phyloP scores from a whole-genome alignment of 1,140 invertebrate species.

The Anastrepha obliqua region DNA sequence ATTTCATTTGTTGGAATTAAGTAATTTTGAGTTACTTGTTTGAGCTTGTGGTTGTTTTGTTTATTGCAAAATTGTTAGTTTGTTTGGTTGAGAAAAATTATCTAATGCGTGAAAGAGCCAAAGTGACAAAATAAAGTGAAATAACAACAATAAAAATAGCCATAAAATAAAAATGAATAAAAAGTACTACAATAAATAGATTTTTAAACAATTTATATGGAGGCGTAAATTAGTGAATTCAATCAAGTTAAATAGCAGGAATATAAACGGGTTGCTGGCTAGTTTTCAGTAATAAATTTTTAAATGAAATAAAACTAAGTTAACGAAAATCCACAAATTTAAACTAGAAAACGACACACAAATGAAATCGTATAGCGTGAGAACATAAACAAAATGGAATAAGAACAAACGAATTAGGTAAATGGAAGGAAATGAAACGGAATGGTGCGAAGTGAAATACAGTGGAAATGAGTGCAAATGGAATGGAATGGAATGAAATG shows the following conservation, averaged over 20 bases:
- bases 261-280: no score
- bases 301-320: background rate
- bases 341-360: background rate
- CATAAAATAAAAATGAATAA: constrained; percentile 2
- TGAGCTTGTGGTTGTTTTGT: background rate
- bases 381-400: background rate
- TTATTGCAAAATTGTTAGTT: background rate
- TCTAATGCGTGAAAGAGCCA: background rate
- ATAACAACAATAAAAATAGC: background rate
- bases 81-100: background rate
- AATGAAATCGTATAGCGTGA: no score
- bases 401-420: background rate
- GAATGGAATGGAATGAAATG: background rate
- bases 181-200: background rate
- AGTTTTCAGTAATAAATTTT: no score
- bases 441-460: background rate
- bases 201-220: background rate
- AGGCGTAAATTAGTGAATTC: background rate
- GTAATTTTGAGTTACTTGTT: constrained; percentile 20
- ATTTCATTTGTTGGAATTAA: constrained; percentile 22
- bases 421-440: background rate
- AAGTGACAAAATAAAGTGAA: background rate
- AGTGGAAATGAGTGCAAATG: background rate
- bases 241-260: background rate
- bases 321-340: background rate